Evolutionary conservation across 2,888 invertebrate genomes (phyloP).

Genomic region (Folsomia manolachei): DNA sequence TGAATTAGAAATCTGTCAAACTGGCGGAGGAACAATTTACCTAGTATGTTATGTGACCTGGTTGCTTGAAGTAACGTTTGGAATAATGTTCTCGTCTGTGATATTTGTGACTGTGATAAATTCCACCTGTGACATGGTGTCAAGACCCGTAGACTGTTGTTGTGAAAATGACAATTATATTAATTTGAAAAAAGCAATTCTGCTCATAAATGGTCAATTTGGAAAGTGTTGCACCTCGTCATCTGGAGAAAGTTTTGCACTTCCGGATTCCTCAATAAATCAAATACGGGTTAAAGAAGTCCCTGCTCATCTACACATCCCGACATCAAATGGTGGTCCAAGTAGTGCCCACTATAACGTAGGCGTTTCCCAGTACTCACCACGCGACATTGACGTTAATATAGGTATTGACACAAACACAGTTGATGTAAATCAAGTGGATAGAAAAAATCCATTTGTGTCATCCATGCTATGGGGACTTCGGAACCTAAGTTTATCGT

Average conservation of each 20-base stretch:
- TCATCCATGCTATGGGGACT: not conserved
- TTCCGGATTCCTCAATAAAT: no score
- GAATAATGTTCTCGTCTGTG: not conserved
- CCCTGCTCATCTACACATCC: not conserved
- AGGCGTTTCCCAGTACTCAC: no score
- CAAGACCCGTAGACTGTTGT: not conserved
- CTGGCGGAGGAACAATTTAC: not conserved
- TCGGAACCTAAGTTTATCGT: not conserved
- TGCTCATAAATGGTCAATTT: not conserved
- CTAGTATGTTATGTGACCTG: not conserved
- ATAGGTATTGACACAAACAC: not conserved
- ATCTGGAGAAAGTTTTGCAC: no score
- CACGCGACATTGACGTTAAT: not conserved
- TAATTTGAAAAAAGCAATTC: not conserved
- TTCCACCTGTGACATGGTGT: not conserved
- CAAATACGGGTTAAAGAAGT: not conserved
- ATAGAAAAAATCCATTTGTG: not conserved
- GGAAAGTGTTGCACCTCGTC: not conserved
- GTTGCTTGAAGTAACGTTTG: not conserved
- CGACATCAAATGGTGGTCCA: not conserved
- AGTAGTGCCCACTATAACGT: not conserved
- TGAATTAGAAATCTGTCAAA: not conserved
- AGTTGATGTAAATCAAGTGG: not conserved
- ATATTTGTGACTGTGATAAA: constrained; percentile 1
- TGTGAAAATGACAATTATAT: not conserved